Evolutionary conservation across 2,113 vertebrate genomes (phyloP), one percentile per base, ranked within the genome.

Genomic region (Trogon melanurus): DNA sequence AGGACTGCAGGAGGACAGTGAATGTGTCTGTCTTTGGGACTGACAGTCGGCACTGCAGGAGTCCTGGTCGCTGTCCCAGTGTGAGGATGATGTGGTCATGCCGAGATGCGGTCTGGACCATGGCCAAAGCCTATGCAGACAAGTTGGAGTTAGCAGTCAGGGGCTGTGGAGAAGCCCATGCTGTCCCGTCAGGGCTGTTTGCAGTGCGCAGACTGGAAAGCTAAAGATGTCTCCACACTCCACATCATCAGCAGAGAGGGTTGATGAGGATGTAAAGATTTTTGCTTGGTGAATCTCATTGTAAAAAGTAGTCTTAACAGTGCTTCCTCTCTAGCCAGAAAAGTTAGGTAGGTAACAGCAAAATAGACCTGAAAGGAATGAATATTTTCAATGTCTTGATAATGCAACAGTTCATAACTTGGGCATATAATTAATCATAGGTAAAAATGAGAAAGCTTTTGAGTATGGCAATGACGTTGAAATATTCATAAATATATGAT

Each of bases 231-330:
- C 13, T 75, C 5, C 23, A 22, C 6, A 27, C 2, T 13, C 13
- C 12, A 16, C 30, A 34, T 10, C 38, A 29, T 48, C 29, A 45
- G 10, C 34, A 72, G 7, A 53, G 15, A 5, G 16, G 3, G 11
- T 11, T 70, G 44, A 58, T 30, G 56, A 16, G 16, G 1, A 0
- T 3, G 3, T 13, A 41, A 32, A 53, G 6, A 5, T 23, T 75
- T 84, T 53, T 34, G 16, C 25, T 64, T 57, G 58, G 23, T 85
- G 36, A 10, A 26, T 53, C 19, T 58, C 10, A 17, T 6, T 23
- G 16, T 45, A 47, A 79, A 79, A 73, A n/a, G 27, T 15, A n/a
- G 10, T 53, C 23, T 65, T 41, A 34, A 9, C 20, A 36, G 13
- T 50, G 16, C 22, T 78, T 88, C 21, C 18, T 27, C 61, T 92